Conservation (phyloP, 2,113 vertebrate species). For the Gopherus flavomarginatus region DNA sequence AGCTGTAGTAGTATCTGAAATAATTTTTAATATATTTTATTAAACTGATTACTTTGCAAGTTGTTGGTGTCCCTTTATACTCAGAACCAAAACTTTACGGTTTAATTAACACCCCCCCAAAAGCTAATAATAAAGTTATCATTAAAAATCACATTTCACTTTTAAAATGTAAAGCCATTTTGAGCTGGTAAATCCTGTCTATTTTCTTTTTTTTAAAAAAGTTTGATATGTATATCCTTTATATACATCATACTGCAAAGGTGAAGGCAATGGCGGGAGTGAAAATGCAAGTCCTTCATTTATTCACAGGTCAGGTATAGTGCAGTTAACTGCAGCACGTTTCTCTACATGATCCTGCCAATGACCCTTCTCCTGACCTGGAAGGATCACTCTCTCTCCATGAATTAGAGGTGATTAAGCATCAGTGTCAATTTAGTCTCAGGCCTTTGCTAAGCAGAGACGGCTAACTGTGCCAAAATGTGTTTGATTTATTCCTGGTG, state of each 20-base stretch:
- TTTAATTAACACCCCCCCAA: not conserved
- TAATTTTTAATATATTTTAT: not conserved
- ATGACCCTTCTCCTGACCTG: conserved; percentile 60
- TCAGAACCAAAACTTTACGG: not conserved
- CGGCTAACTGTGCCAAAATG: conserved; percentile 66
- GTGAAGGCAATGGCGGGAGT: not conserved
- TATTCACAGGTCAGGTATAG: conserved; percentile 47
- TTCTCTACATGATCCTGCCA: conserved; percentile 57
- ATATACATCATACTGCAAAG: not conserved
- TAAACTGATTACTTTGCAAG: not conserved
- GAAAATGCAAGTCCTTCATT: conserved; percentile 31
- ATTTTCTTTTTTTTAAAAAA: not conserved
- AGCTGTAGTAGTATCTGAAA: not conserved
- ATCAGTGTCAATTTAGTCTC: conserved; percentile 74
- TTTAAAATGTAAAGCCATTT: conserved; percentile 13
- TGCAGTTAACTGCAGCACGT: conserved; percentile 59
- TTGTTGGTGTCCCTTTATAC: not conserved
- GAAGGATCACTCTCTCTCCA: conserved; percentile 44
- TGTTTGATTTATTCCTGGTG: conserved; percentile 62
- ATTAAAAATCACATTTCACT: not conserved
- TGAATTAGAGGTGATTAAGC: conserved; percentile 71
- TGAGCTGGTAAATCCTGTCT: not conserved
- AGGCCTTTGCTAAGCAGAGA: conserved; percentile 58
- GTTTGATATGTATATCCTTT: not conserved
- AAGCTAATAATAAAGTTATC: not conserved